A percentile compares a stretch with the other conserved stretches of the same genome.
Conservation (phyloP, 30 jellyfish, hydroid and myxozoan species). For the Cassiopea xamachana region DNA sequence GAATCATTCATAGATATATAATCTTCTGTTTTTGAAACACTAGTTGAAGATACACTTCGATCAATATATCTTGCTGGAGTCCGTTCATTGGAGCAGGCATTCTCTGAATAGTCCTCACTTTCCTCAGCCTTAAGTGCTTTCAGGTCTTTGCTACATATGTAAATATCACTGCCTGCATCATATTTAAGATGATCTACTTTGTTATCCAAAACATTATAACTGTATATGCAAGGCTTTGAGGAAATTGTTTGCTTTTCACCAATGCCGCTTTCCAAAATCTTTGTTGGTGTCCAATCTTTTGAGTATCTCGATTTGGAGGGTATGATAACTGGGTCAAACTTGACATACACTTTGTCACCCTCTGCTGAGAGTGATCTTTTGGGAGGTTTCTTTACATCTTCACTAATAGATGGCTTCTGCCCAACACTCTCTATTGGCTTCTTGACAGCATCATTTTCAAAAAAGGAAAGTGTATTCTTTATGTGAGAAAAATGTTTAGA, state of each 20-base stretch:
- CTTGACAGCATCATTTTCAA: not conserved
- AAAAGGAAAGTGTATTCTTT: not conserved
- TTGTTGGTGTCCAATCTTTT: not conserved
- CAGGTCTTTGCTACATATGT: constrained; percentile 1
- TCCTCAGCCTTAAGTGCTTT: not conserved
- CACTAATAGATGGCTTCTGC: not conserved
- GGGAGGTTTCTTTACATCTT: not conserved
- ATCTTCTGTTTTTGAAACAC: not conserved
- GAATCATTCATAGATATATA: not conserved
- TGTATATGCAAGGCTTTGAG: not conserved
- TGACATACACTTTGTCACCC: not conserved
- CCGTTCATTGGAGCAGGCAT: not conserved
- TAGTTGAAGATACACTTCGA: not conserved
- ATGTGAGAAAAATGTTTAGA: constrained; percentile 1
- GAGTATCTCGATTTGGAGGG: not conserved
- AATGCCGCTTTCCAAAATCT: not conserved
- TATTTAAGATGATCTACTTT: not conserved
- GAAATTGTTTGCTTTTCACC: not conserved
- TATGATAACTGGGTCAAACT: not conserved
- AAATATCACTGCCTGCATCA: not conserved
- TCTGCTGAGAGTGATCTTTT: not conserved
- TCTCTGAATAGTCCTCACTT: not conserved
- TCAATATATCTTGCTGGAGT: not conserved
- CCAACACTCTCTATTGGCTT: not conserved
- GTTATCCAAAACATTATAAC: not conserved